Evolutionary conservation across 2,797 vertebrate species (phyloP).

Genomic region (Chaunax sp.): DNA sequence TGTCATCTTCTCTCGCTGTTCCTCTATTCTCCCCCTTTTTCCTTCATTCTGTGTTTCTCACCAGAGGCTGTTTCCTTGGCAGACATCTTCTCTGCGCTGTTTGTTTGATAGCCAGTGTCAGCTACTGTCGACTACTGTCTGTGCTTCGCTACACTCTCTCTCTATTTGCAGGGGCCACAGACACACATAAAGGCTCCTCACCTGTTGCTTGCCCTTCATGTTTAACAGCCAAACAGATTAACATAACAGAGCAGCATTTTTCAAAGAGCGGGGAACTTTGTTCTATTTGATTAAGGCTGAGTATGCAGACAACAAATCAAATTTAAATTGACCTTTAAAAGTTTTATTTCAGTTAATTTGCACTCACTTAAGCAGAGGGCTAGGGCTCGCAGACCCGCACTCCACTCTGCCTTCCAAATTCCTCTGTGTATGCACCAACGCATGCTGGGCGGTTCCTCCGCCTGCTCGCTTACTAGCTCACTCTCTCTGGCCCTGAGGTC

Average conservation of each 20-base stretch:
- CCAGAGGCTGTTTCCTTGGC: slow-evolving; percentile 68
- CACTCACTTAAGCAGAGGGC: slow-evolving; percentile 77
- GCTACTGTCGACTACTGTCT: slow-evolving; percentile 62
- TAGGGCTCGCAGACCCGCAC: slow-evolving; percentile 54
- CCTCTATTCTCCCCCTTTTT: slow-evolving; percentile 50
- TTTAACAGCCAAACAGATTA: slow-evolving; percentile 72
- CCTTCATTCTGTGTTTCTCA: slow-evolving; percentile 58
- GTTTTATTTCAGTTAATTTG: slow-evolving; percentile 78
- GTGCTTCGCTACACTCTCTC: slow-evolving; percentile 40
- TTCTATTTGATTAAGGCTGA: slow-evolving; percentile 74
- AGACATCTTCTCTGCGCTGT: slow-evolving; percentile 60
- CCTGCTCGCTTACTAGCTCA: slow-evolving; percentile 49
- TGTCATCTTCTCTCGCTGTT: slow-evolving; percentile 70
- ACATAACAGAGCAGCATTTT: slow-evolving; percentile 62
- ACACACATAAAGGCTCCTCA: slow-evolving; percentile 64
- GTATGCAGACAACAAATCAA: slow-evolving; percentile 72
- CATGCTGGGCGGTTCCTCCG: slow-evolving; percentile 59
- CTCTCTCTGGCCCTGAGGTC: slow-evolving; percentile 75
- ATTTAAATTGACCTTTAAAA: slow-evolving; percentile 79
- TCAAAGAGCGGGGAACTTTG: slow-evolving; percentile 64
- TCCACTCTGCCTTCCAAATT: slow-evolving; percentile 63
- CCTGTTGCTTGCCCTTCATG: slow-evolving; percentile 75
- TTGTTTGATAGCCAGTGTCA: slow-evolving; percentile 72
- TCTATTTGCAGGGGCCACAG: slow-evolving; percentile 62
- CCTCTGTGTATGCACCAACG: slow-evolving; percentile 58